phyloP scores from a whole-genome alignment of 2,113 vertebrate genomes.

The Nyctereutes procyonoides region DNA sequence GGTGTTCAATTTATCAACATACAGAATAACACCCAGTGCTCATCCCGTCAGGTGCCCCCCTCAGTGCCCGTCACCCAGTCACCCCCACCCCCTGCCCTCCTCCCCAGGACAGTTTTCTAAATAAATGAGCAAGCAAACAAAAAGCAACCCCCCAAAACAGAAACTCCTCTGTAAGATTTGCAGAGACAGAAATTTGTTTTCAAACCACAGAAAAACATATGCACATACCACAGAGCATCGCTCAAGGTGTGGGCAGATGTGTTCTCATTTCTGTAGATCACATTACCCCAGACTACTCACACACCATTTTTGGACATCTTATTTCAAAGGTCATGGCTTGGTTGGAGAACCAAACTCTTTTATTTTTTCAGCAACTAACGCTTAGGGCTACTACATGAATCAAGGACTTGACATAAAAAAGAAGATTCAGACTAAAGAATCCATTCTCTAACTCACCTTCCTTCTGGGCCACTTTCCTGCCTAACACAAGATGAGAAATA shows the following conservation, averaged over 20 bases:
- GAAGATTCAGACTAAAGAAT: neutral
- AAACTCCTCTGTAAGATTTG: neutral
- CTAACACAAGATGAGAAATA: neutral
- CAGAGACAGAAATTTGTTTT: slow-evolving; percentile 19
- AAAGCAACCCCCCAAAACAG: neutral
- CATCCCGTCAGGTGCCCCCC: too few relatives aligned
- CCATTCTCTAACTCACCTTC: neutral
- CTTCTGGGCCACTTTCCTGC: neutral
- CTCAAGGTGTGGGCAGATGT: neutral
- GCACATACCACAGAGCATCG: neutral
- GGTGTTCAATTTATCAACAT: too few relatives aligned
- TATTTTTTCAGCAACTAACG: slow-evolving; percentile 33
- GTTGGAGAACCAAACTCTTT: neutral
- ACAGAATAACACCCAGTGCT: too few relatives aligned
- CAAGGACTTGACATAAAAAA: slow-evolving; percentile 34
- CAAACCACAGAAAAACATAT: neutral
- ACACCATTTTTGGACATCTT: neutral
- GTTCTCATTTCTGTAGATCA: neutral
- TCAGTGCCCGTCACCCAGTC: too few relatives aligned
- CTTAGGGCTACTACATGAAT: neutral
- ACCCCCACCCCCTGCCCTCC: too few relatives aligned
- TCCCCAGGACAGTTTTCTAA: slow-evolving; percentile 14
- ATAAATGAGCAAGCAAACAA: neutral
- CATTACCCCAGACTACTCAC: neutral
- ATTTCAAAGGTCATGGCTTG: neutral